Evolutionary conservation across 1,140 invertebrate genomes (phyloP).

Genomic region (Lucilia cuprina): DNA sequence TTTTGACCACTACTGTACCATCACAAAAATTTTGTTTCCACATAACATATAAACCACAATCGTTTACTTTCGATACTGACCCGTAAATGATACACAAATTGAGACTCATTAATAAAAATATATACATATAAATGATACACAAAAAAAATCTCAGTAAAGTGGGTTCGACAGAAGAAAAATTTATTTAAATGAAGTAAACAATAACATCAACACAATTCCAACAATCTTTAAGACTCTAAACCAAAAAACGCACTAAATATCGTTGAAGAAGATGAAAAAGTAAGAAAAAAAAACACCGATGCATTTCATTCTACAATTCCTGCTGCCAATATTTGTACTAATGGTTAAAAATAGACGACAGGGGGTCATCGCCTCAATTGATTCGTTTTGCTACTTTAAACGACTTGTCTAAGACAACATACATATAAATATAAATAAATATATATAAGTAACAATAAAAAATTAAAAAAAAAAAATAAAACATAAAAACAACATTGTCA

Average conservation of each 20-base stretch:
- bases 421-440: background rate
- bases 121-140: background rate
- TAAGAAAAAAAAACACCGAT: background rate
- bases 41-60: background rate
- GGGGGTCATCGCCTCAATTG: constrained; percentile 29
- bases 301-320: background rate
- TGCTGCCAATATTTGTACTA: constrained; percentile 34
- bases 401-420: background rate
- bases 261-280: background rate
- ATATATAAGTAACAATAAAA: no score
- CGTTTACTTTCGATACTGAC: constrained; percentile 46
- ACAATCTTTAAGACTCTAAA: background rate
- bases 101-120: constrained; percentile 58
- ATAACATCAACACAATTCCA: background rate
- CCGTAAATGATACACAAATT: constrained; percentile 62
- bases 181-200: constrained; percentile 26
- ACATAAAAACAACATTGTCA: background rate
- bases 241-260: background rate
- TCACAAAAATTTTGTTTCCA: background rate
- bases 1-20: background rate
- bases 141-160: background rate
- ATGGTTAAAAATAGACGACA: constrained; percentile 21
- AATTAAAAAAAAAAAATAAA: no score
- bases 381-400: constrained; percentile 15
- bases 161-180: background rate